Evolutionary conservation across 2,113 vertebrate genomes (phyloP), one percentile per base, ranked within the genome.

Genomic region (Cheilinus undulatus): DNA sequence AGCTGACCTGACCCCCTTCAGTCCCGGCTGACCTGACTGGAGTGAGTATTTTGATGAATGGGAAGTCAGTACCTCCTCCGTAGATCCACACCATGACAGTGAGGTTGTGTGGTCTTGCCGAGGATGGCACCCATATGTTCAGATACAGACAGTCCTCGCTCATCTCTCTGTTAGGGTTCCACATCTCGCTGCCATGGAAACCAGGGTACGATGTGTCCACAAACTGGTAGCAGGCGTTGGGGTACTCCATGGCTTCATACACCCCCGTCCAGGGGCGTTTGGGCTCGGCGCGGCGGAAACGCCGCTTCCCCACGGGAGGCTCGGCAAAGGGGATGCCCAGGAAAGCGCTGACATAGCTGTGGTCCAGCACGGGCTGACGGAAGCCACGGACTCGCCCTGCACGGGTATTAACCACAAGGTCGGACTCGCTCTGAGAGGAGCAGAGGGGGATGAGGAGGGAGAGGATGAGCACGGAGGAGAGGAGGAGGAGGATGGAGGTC

Each of bases 81-180:
- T 97, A 98, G 90, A 98, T 96, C 97, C 97, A 98, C 11, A 97
- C 93, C 82, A 98, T 94, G 15, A 98, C 96, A 0, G 95, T 93
- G 30, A 94, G 89, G 19, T 94, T 93, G 3, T 71, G 69, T 0
- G 96, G 95, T 9, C 87, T 91, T 0, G 95, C 88, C 0, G 93
- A 92, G 3, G 91, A 76, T 3, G 97, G 96, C 6, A 94, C 95
- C 96, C 97, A 98, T 10, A 97, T 65, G 2, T 97, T 97, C 58
- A 98, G 94, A 88, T 96, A 97, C 27, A 98, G 91, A 68, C 97
- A 98, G 83, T 98, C 96, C 68, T 98, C 97, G 0, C 93, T 97
- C 93, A 97, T 95, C 22, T 93, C 93, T 49, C 89, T 92, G 89
- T 98, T 98, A 53, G 97, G 96, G 81, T 98, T 98, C 97, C 97